Percentiles rank a stretch among this genome's conserved stretches.
Conservation (phyloP, 2,797 vertebrate genomes). For the Tiaroga cobitis region DNA sequence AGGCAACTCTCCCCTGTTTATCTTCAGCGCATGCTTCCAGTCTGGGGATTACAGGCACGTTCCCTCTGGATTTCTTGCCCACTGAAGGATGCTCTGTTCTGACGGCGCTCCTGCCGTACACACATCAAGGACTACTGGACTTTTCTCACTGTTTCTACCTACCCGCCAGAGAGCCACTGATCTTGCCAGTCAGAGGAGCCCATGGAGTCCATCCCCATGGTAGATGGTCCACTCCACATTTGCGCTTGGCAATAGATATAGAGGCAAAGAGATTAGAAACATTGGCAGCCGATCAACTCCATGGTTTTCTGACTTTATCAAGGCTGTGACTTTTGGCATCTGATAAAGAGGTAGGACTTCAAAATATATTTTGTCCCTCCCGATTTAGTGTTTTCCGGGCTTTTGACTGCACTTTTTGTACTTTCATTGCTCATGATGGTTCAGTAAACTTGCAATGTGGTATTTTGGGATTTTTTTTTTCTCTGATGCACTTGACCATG, state of each 20-base stretch:
- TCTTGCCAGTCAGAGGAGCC: constrained; percentile 61
- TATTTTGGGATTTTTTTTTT: not conserved
- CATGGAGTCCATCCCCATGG: constrained; percentile 69
- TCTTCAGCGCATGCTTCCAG: constrained; percentile 55
- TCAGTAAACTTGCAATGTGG: not conserved
- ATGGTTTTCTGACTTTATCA: constrained; percentile 76
- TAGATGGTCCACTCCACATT: constrained; percentile 52
- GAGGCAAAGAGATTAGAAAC: constrained; percentile 59
- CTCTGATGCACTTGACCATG: not conserved
- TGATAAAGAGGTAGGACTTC: constrained; percentile 69
- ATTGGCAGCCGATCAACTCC: constrained; percentile 65
- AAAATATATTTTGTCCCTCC: constrained; percentile 16
- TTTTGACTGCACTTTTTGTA: constrained; percentile 28
- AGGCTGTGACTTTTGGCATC: constrained; percentile 67
- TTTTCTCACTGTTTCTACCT: constrained; percentile 61
- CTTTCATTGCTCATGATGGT: not conserved
- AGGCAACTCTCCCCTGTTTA: constrained; percentile 60
- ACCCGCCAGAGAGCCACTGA: constrained; percentile 58
- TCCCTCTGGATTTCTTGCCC: constrained; percentile 49
- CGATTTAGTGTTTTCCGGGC: constrained; percentile 3
- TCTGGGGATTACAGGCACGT: constrained; percentile 61
- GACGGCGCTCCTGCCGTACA: constrained; percentile 44
- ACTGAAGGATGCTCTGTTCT: constrained; percentile 76
- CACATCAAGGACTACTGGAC: constrained; percentile 72
- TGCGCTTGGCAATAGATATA: constrained; percentile 49